Evolutionary conservation across 2,113 vertebrate species (phyloP).

Genomic region (Pagrus major): DNA sequence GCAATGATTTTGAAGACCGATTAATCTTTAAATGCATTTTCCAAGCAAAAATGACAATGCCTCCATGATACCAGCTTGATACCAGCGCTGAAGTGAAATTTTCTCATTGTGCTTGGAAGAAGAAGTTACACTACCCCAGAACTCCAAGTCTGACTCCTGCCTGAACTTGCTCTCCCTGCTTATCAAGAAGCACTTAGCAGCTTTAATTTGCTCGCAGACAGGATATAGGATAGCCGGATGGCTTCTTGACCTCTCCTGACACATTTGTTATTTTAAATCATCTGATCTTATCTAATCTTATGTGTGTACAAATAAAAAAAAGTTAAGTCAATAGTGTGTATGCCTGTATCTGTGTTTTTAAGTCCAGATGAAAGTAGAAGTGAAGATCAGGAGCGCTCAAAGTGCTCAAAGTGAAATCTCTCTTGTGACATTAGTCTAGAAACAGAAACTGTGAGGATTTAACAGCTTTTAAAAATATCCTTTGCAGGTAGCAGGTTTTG

Average conservation of each 20-base stretch:
- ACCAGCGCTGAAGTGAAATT: slow-evolving; percentile 10
- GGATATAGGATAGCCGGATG: too few species aligned
- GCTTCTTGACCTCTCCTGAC: too few species aligned
- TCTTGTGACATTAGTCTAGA: background rate
- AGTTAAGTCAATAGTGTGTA: too few species aligned
- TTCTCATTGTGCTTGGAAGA: slow-evolving; percentile 44
- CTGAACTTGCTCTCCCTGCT: slow-evolving; percentile 3
- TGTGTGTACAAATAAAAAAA: too few species aligned
- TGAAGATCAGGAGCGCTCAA: background rate
- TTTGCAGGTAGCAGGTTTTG: background rate
- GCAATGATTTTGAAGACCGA: background rate
- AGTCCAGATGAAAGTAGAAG: slow-evolving; percentile 6
- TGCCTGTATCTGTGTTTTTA: slow-evolving; percentile 11
- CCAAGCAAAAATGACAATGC: background rate
- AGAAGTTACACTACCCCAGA: slow-evolving; percentile 4
- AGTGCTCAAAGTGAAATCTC: background rate
- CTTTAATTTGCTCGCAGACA: slow-evolving; percentile 5
- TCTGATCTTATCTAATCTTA: too few species aligned
- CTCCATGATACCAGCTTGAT: background rate
- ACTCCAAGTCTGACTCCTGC: slow-evolving; percentile 5
- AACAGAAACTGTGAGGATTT: background rate
- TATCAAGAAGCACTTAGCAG: slow-evolving; percentile 45
- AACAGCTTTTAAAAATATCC: background rate
- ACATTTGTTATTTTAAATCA: too few species aligned
- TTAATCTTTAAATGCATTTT: background rate